phyloP scores from a whole-genome alignment of 2,113 vertebrate genomes.

The Tympanuchus pallidicinctus region DNA sequence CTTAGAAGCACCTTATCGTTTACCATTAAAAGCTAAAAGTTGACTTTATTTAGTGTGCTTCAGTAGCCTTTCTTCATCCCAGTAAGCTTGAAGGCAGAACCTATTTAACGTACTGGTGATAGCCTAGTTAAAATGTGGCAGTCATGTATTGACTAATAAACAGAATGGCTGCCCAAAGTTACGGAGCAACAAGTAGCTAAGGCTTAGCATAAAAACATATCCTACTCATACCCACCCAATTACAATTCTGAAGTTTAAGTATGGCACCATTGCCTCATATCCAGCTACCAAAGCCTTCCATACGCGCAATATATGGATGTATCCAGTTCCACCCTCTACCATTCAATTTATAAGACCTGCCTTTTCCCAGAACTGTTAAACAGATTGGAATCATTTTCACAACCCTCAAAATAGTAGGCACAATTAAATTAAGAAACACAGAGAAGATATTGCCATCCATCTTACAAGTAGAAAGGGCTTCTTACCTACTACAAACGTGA shows the following conservation, averaged over 20 bases:
- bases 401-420: background rate
- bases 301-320: background rate
- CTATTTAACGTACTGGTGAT: background rate
- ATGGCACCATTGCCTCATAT: background rate
- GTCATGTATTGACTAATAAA: background rate
- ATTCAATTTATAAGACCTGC: rapidly evolving
- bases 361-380: background rate
- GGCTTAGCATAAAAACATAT: background rate
- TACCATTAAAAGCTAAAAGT: background rate
- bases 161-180: background rate
- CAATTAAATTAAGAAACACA: background rate
- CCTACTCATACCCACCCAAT: background rate
- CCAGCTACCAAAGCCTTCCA: background rate
- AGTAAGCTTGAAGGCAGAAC: background rate
- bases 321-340: too few relatives aligned
- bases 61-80: background rate
- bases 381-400: background rate
- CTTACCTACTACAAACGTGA: constrained; percentile 95
- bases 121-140: background rate
- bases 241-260: background rate
- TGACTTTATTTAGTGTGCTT: background rate
- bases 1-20: background rate
- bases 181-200: background rate
- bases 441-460: background rate
- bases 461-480: background rate